These are phyloP conservation scores for Dolichallabes microphthalmus DNA, from an alignment of 2,113 vertebrate species.

Conservation along the genomic window DNA sequence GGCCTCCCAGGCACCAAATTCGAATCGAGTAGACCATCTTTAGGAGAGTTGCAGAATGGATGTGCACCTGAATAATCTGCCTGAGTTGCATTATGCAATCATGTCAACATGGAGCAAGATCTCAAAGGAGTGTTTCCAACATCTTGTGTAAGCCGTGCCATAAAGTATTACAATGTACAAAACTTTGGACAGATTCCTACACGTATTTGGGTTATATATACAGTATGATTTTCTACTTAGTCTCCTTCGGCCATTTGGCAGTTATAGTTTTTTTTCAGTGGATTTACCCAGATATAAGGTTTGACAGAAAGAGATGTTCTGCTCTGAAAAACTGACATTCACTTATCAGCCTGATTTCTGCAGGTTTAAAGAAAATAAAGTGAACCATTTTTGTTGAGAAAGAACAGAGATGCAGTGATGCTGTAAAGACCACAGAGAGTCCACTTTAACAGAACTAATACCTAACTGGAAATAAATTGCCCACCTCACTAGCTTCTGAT, in stretches of 20 bases:
- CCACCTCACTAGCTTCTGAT: not conserved
- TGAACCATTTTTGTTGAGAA: not conserved
- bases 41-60: not conserved
- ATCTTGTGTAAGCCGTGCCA: not conserved
- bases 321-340: not conserved
- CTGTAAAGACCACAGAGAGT: not conserved
- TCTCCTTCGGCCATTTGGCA: not conserved
- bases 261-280: not conserved
- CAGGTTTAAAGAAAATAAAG: not conserved
- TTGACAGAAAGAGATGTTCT: not conserved
- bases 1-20: not conserved
- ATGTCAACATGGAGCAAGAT: not conserved
- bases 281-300: not conserved
- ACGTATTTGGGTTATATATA: not conserved
- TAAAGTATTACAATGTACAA: not conserved
- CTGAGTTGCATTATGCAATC: not conserved
- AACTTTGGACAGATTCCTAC: not conserved
- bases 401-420: not conserved
- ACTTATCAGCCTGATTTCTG: not conserved
- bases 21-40: not conserved
- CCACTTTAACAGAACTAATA: not conserved
- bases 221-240: not conserved
- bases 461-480: not conserved
- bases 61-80: not conserved
- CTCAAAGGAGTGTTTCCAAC: not conserved